phyloP scores from a whole-genome alignment of 2,113 vertebrate species.

The Albula glossodonta region DNA sequence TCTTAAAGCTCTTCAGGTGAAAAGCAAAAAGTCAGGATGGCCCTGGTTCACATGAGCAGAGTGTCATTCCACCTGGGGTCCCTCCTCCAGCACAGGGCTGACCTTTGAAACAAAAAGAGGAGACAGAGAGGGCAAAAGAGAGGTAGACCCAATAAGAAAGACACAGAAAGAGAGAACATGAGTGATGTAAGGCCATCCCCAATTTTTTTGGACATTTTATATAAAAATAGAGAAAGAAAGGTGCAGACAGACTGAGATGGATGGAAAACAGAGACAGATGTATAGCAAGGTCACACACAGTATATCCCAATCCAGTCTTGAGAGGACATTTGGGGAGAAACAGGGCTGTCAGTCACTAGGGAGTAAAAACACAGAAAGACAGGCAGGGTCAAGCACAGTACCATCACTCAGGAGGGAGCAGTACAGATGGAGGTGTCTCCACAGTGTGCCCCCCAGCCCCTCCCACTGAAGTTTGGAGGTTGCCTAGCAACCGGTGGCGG shows the following conservation, averaged over 20 bases:
- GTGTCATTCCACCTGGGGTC: too few species aligned
- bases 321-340: not conserved
- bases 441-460: slow-evolving; percentile 9
- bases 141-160: slow-evolving; percentile 18
- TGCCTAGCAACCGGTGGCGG: slow-evolving; percentile 43
- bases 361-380: slow-evolving; percentile 31
- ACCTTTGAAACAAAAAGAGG: slow-evolving; percentile 19
- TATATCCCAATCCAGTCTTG: too few species aligned
- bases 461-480: slow-evolving; percentile 45
- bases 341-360: not conserved
- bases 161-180: slow-evolving; percentile 33
- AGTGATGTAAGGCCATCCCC: not conserved
- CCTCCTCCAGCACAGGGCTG: too few species aligned
- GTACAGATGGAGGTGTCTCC: slow-evolving; percentile 14
- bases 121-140: slow-evolving; percentile 32
- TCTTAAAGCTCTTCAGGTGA: too few species aligned
- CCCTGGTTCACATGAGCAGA: too few species aligned
- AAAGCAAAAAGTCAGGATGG: too few species aligned
- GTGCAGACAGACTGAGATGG: not conserved
- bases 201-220: not conserved
- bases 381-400: slow-evolving; percentile 23
- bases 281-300: too few species aligned
- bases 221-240: not conserved
- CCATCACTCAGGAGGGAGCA: not conserved
- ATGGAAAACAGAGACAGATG: too few species aligned